phyloP scores from a whole-genome alignment of 2,888 invertebrate genomes.

The Lasioglossum malachurum region DNA sequence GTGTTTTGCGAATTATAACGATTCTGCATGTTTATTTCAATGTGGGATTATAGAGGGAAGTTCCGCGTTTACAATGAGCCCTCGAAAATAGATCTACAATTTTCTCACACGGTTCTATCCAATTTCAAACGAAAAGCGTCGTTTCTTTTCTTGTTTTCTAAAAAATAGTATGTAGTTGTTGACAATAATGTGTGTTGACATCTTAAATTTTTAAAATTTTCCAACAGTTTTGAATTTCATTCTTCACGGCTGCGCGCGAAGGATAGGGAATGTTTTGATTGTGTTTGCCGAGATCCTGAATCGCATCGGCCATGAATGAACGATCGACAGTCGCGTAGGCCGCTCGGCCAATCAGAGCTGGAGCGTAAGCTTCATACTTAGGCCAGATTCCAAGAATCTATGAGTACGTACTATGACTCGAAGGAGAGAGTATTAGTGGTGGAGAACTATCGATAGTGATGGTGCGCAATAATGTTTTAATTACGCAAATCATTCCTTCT shows the following conservation, averaged over 20 bases:
- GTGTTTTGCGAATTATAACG: not conserved
- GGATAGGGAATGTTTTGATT: not conserved
- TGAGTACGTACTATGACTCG: not conserved
- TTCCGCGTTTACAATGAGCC: not conserved
- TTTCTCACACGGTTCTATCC: too few relatives aligned
- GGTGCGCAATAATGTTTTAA: too few relatives aligned
- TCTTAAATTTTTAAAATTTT: too few relatives aligned
- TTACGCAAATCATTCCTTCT: too few relatives aligned
- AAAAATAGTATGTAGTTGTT: too few relatives aligned
- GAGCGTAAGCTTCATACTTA: not conserved
- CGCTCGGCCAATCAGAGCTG: constrained; percentile 16
- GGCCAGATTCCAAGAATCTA: constrained; percentile 17
- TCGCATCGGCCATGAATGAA: constrained; percentile 18
- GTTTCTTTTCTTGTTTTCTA: too few relatives aligned
- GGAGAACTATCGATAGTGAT: too few relatives aligned
- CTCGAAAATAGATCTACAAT: not conserved
- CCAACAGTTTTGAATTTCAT: too few relatives aligned
- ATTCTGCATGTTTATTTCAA: not conserved
- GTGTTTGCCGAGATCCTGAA: not conserved
- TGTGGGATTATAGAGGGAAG: not conserved
- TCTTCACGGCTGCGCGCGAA: not conserved
- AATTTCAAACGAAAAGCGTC: too few relatives aligned
- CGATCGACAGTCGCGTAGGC: not conserved
- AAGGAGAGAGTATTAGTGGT: not conserved
- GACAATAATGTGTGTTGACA: too few relatives aligned